phyloP scores from a whole-genome alignment of 1,140 invertebrate species.

The Brachionus paranguensis region DNA sequence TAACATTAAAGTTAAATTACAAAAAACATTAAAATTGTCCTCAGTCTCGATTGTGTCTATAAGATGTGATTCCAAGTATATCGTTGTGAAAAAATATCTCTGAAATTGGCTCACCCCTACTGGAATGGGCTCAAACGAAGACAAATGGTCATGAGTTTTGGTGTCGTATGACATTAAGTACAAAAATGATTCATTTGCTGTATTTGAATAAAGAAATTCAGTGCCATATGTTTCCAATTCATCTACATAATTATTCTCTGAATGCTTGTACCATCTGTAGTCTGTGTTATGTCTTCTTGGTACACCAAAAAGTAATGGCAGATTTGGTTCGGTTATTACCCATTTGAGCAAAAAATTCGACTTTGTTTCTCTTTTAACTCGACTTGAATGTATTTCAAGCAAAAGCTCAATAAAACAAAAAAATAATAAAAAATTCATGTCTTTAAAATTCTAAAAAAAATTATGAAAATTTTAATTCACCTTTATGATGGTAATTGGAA shows the following conservation, averaged over 20 bases:
- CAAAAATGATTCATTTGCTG: not conserved
- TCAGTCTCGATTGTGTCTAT: not conserved
- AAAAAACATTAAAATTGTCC: not conserved
- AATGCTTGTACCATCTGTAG: not conserved
- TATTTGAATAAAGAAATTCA: not conserved
- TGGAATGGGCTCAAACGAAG: not conserved
- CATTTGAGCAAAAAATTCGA: not conserved
- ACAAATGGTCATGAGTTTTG: not conserved
- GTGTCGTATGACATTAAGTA: not conserved
- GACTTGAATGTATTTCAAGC: not conserved
- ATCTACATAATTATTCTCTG: not conserved
- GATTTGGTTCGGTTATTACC: not conserved
- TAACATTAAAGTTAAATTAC: not conserved
- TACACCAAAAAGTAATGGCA: not conserved
- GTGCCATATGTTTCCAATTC: not conserved
- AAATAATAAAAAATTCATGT: not conserved
- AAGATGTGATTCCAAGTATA: not conserved
- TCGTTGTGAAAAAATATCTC: not conserved
- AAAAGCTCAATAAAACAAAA: not conserved
- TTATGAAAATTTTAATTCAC: not conserved
- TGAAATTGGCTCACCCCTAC: not conserved
- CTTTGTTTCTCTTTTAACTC: not conserved
- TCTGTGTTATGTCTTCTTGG: not conserved
- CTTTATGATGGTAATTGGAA: not conserved
- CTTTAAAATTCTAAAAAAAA: not conserved